These are phyloP conservation scores for Psephotus haematonotus DNA, from an alignment of 2,113 vertebrate species.

Conservation along the genomic window DNA sequence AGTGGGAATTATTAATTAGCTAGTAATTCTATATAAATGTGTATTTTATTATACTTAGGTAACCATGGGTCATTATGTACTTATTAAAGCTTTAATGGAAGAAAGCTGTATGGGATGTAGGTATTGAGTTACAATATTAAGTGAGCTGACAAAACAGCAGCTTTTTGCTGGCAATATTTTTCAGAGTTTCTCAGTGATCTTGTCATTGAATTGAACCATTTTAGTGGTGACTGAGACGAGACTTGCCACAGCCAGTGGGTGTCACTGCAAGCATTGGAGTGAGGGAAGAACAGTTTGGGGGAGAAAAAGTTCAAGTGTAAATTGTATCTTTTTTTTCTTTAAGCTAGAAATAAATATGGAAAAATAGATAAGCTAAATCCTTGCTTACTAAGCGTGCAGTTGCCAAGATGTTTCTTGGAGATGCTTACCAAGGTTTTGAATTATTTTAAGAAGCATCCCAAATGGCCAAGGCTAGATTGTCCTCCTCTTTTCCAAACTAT, in stretches of 20 bases:
- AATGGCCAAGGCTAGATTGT: not conserved
- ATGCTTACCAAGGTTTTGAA: not conserved
- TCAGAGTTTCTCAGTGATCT: not conserved
- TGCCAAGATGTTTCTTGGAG: not conserved
- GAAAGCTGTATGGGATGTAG: not conserved
- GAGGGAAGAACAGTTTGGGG: not conserved
- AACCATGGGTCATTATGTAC: not conserved
- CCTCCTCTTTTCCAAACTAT: too few species aligned
- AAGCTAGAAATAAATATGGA: not conserved
- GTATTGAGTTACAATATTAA: not conserved
- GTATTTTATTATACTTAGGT: not conserved
- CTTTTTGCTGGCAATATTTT: not conserved
- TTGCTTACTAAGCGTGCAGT: not conserved
- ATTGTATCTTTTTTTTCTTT: not conserved
- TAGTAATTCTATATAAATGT: not conserved
- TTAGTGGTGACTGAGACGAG: not conserved
- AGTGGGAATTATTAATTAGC: not conserved
- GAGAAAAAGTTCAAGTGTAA: not conserved
- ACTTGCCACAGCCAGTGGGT: constrained; percentile 15
- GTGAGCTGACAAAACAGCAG: not conserved
- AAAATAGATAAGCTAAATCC: not conserved
- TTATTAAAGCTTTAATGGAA: not conserved
- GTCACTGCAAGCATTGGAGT: constrained; percentile 12
- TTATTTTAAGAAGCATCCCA: not conserved
- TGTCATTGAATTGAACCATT: not conserved